These are phyloP conservation scores for Coecobrya sp. DNA, from an alignment of 2,888 invertebrate genomes.

Conservation along the genomic window DNA sequence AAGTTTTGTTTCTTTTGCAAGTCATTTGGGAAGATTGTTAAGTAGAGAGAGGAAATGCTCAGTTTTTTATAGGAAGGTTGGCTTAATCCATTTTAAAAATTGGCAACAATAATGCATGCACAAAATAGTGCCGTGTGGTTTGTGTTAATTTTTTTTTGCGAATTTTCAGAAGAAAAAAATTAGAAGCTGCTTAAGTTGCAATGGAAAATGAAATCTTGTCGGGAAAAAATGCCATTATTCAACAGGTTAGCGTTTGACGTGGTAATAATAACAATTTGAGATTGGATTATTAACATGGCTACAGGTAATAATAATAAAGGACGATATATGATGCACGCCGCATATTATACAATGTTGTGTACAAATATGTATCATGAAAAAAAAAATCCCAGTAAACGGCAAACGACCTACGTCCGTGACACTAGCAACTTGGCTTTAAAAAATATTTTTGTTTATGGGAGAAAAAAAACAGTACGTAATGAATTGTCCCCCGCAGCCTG, in stretches of 20 bases:
- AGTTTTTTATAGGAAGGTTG: too few species aligned
- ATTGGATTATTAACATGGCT: background rate
- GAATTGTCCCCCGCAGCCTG: constrained; percentile 79
- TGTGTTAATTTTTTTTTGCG: too few species aligned
- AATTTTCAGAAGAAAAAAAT: too few species aligned
- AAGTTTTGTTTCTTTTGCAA: background rate
- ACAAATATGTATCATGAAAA: background rate
- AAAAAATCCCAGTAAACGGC: constrained; percentile 27
- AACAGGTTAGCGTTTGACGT: constrained; percentile 40
- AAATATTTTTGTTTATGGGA: constrained; percentile 7
- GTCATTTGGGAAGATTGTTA: too few species aligned
- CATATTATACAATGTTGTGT: too few species aligned
- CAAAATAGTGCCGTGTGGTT: too few species aligned
- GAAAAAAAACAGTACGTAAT: constrained; percentile 63
- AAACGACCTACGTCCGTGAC: constrained; percentile 55
- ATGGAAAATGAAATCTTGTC: background rate
- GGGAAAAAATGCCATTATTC: constrained; percentile 32
- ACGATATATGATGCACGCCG: background rate
- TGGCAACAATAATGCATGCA: too few species aligned
- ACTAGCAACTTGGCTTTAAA: constrained; percentile 12
- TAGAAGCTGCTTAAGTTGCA: background rate
- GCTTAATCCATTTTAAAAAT: too few species aligned
- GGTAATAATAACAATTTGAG: constrained; percentile 48
- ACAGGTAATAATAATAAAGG: background rate
- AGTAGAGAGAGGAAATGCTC: too few species aligned